phyloP scores from a whole-genome alignment of 2,888 invertebrate genomes.

The Oxytorus armatus region DNA sequence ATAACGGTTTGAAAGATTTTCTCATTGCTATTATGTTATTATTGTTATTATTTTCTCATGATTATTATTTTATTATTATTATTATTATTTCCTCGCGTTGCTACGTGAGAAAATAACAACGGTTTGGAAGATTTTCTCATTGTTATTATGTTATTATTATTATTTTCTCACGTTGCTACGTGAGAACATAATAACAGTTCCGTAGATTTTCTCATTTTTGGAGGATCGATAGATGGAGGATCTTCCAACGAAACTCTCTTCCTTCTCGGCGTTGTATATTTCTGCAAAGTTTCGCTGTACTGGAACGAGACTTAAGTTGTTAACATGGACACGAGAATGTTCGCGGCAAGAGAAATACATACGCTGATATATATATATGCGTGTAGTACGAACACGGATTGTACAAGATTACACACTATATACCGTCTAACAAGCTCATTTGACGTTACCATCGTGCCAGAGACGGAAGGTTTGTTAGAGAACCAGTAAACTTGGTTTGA shows the following conservation, averaged over 20 bases:
- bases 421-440: conserved; percentile 30
- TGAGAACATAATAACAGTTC: no score
- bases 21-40: no score
- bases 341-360: conserved; percentile 36
- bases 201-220: no score
- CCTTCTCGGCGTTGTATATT: conserved; percentile 12
- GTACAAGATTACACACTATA: conserved; percentile 25
- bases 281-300: conserved; percentile 43
- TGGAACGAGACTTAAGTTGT: conserved; percentile 42
- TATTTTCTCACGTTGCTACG: no score
- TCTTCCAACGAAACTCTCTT: background rate
- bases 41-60: no score
- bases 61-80: no score
- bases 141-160: no score
- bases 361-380: conserved; percentile 6
- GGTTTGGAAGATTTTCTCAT: background rate
- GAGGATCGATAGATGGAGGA: no score
- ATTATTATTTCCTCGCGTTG: no score
- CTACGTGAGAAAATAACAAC: background rate
- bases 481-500: conserved; percentile 31
- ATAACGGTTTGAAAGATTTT: background rate
- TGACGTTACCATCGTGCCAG: background rate
- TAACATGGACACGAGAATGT: conserved; percentile 55
- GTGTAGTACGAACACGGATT: conserved; percentile 16
- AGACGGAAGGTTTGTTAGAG: conserved; percentile 13